Base-by-base conservation (phyloP, 1,140 invertebrate species). In the Cryptotermes secundus region DNA sequence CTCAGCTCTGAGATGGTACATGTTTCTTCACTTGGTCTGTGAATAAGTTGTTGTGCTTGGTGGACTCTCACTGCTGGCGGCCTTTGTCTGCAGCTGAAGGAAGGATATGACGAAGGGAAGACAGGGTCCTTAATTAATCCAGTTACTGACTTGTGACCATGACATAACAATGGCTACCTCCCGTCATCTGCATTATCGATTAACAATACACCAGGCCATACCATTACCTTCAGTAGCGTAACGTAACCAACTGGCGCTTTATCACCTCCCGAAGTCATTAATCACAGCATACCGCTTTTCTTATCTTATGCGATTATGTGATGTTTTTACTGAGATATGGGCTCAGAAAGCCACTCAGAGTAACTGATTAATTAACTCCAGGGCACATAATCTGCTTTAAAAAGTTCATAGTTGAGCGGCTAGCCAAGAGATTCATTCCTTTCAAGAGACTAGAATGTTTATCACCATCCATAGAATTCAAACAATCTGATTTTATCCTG, bases 121-220 rank as follows among this genome's bases (percentile, higher is more conserved):
- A 72, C 53, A 59, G 53, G n/a, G 59, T 10, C 59, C 26, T 72
- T 72, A 72, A 72, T 72, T 72, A 72, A 72, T 72, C 59, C 59
- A 72, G 59, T 72, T n/a, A 72, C 59, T 72, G 59, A 72, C 26
- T 72, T n/a, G 59, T 26, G 59, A 72, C 59, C 59, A 31, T 31
- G 26, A 72, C 14, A 72, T 26, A 72, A 72, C 59, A 72, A 72
- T 72, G 59, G 59, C 59, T 72, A 72, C 59, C 59, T 72, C 26
- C 59, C 59, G 59, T 72, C 26, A 72, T 72, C 59, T 72, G n/a
- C 59, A 72, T 72, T 72, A 72, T 72, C 59, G 59, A 72, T 72
- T 72, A 31, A 72, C 59, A 72, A 72, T 72, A 31, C 59, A 14
- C 26, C 31, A 10, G 7, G n/a, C 31, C 59, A 72, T 31, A 72